Percentiles rank a stretch among this genome's conserved stretches.
Conservation (phyloP, 2,888 invertebrate genomes). For the Drosophila kambysellisi region DNA sequence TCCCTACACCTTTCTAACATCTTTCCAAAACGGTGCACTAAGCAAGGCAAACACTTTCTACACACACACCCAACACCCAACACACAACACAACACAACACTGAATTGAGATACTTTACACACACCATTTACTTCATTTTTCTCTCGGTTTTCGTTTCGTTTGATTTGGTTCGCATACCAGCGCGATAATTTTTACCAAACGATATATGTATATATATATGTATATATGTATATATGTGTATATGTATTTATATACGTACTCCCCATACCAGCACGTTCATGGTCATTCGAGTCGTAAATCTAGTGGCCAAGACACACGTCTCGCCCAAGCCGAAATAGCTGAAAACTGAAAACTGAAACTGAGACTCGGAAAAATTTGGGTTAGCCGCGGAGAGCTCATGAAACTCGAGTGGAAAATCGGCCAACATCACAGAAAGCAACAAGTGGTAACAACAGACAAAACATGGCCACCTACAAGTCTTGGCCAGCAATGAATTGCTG, state of each 20-base stretch:
- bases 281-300: constrained; percentile 80
- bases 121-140: constrained; percentile 56
- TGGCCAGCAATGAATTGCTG: constrained; percentile 16
- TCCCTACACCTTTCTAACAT: constrained; percentile 53
- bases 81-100: not conserved
- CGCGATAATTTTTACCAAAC: constrained; percentile 64
- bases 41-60: constrained; percentile 67
- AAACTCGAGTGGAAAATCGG: constrained; percentile 56
- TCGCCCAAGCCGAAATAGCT: constrained; percentile 23
- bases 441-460: constrained; percentile 72
- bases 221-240: not conserved
- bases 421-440: constrained; percentile 57
- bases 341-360: constrained; percentile 22
- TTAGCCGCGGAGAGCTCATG: constrained; percentile 47
- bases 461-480: constrained; percentile 74
- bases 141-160: constrained; percentile 53
- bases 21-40: constrained; percentile 17
- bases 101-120: constrained; percentile 49
- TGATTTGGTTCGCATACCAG: constrained; percentile 63
- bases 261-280: constrained; percentile 78
- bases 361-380: constrained; percentile 62
- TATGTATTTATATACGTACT: constrained; percentile 13
- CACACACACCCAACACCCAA: constrained; percentile 40
- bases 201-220: not conserved
- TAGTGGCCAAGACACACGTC: constrained; percentile 70